These are phyloP conservation scores for Helostoma temminkii DNA, from an alignment of 2,797 vertebrate genomes.

Conservation along the genomic window DNA sequence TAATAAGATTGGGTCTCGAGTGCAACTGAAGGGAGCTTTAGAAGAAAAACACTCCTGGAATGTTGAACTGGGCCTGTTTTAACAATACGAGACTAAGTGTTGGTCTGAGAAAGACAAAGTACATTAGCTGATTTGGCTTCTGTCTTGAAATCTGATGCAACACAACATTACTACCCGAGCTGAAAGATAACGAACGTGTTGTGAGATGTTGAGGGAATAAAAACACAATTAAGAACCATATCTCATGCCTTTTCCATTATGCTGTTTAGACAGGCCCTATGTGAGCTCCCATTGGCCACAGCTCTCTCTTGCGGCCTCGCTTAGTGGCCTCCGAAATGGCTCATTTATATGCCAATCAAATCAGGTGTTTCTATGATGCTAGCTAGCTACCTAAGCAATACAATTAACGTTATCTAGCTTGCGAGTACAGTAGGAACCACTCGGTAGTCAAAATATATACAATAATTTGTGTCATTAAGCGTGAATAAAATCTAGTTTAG, in stretches of 20 bases:
- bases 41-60: slow-evolving; percentile 72
- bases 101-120: slow-evolving; percentile 10
- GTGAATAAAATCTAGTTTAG: not conserved
- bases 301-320: slow-evolving; percentile 29
- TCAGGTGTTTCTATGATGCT: slow-evolving; percentile 70
- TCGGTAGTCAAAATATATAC: not conserved
- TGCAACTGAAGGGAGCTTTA: slow-evolving; percentile 80
- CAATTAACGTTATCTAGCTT: not conserved
- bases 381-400: slow-evolving; percentile 32
- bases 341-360: slow-evolving; percentile 66
- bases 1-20: slow-evolving; percentile 82
- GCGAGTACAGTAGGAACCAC: not conserved
- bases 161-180: not conserved
- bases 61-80: slow-evolving; percentile 51
- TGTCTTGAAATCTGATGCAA: slow-evolving; percentile 14
- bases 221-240: slow-evolving; percentile 14
- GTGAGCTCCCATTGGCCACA: slow-evolving; percentile 46
- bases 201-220: not conserved
- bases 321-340: slow-evolving; percentile 36
- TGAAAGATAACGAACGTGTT: not conserved
- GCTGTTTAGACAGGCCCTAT: not conserved
- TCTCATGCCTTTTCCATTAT: slow-evolving; percentile 18
- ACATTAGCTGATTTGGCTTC: not conserved
- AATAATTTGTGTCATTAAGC: accelerated
- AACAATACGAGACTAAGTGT: slow-evolving; percentile 33